Evolutionary conservation across 2,888 invertebrate species (phyloP).

Genomic region (Buathra laborator): DNA sequence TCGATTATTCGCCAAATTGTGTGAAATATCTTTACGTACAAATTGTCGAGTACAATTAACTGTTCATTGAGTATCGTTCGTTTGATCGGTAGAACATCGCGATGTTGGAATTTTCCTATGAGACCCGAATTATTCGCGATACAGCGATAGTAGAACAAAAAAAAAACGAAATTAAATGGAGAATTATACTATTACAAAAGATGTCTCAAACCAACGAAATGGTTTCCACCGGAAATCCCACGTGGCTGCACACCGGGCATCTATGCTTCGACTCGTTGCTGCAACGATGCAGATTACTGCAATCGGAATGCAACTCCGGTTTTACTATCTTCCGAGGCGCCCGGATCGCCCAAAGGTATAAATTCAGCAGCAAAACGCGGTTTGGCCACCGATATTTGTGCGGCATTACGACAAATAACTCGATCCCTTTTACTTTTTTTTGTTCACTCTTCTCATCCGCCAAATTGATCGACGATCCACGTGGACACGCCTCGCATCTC

Average conservation of each 20-base stretch:
- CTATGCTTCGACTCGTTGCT: slow-evolving; percentile 85
- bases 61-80: too few species aligned
- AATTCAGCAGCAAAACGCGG: slow-evolving; percentile 65
- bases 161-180: slow-evolving; percentile 70
- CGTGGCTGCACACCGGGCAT: slow-evolving; percentile 85
- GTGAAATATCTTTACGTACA: not conserved
- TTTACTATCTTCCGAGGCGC: slow-evolving; percentile 81
- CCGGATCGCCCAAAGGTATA: slow-evolving; percentile 77
- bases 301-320: slow-evolving; percentile 86
- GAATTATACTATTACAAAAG: slow-evolving; percentile 78
- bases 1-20: not conserved
- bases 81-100: too few species aligned
- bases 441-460: slow-evolving; percentile 16
- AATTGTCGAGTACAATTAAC: not conserved
- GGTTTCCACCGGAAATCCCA: slow-evolving; percentile 89
- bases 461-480: slow-evolving; percentile 15
- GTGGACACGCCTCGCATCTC: slow-evolving; percentile 18
- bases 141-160: not conserved
- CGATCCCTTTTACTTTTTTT: slow-evolving; percentile 27
- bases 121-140: not conserved
- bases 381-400: slow-evolving; percentile 85
- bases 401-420: slow-evolving; percentile 74
- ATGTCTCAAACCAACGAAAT: slow-evolving; percentile 86
- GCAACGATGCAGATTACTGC: slow-evolving; percentile 87
- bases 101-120: too few species aligned